phyloP scores from a whole-genome alignment of 2,797 vertebrate species.

The Pyrrhura leucotis region DNA sequence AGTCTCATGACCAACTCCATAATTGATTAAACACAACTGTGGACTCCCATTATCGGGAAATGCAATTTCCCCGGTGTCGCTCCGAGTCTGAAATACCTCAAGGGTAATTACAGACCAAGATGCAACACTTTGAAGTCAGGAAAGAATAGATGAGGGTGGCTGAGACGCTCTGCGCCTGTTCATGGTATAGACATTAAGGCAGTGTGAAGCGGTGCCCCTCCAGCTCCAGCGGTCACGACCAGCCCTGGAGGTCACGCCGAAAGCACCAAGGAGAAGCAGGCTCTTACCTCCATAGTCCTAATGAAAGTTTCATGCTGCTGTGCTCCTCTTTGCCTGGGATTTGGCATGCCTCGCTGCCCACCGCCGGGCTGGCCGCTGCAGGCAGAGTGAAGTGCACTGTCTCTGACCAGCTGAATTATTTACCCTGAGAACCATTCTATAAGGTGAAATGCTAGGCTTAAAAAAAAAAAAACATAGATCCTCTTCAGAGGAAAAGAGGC shows the following conservation, averaged over 20 bases:
- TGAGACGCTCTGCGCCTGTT: slow-evolving; percentile 61
- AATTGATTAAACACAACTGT: slow-evolving; percentile 82
- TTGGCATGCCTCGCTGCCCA: slow-evolving; percentile 63
- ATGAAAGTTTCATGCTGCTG: slow-evolving; percentile 74
- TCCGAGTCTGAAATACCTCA: slow-evolving; percentile 80
- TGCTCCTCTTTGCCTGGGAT: slow-evolving; percentile 67
- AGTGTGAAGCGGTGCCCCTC: slow-evolving; percentile 33
- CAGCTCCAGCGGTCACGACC: slow-evolving; percentile 50
- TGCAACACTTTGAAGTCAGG: slow-evolving; percentile 79
- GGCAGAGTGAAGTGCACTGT: slow-evolving; percentile 36
- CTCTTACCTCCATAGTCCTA: slow-evolving; percentile 69
- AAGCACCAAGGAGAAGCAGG: slow-evolving; percentile 9
- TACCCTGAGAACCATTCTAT: slow-evolving; percentile 72
- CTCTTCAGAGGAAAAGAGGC: slow-evolving; percentile 36
- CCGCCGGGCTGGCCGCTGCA: slow-evolving; percentile 58
- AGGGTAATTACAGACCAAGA: slow-evolving; percentile 79
- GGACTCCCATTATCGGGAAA: slow-evolving; percentile 78
- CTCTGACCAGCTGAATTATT: slow-evolving; percentile 79
- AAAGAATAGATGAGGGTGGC: slow-evolving; percentile 78
- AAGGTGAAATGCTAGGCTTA: slow-evolving; percentile 18
- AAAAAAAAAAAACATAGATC: background rate
- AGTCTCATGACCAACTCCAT: slow-evolving; percentile 78
- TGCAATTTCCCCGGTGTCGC: slow-evolving; percentile 75
- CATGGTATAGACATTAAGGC: slow-evolving; percentile 71
- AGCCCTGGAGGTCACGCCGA: slow-evolving; percentile 75